Percentiles rank a stretch among this genome's conserved stretches.
phyloP scores from a whole-genome alignment of 1,140 invertebrate genomes.

The Hermetia illucens region DNA sequence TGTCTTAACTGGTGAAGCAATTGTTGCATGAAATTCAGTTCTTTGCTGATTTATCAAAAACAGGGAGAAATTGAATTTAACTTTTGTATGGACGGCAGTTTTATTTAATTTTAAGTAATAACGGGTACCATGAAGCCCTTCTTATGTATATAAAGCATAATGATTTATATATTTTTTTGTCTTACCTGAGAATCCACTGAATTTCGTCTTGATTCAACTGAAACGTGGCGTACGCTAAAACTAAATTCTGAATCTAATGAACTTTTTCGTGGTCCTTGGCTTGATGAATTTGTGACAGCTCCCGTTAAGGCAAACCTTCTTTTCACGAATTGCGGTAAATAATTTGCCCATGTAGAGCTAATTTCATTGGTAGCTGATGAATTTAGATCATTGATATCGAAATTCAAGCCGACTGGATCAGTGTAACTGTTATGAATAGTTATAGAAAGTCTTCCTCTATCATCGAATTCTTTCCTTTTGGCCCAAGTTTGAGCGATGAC shows the following conservation, averaged over 20 bases:
- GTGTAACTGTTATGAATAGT: slow-evolving; percentile 72
- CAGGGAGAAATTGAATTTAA: no score
- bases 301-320: slow-evolving; percentile 61
- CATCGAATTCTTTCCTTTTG: slow-evolving; percentile 71
- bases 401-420: slow-evolving; percentile 78
- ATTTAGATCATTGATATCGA: slow-evolving; percentile 53
- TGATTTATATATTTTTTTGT: no score
- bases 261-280: slow-evolving; percentile 37
- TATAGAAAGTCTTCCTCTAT: slow-evolving; percentile 69
- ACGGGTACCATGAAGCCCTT: no score
- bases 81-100: no score
- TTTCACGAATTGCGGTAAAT: slow-evolving; percentile 70
- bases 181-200: slow-evolving; percentile 66
- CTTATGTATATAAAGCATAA: no score
- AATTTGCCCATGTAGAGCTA: slow-evolving; percentile 75
- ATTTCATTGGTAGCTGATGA: slow-evolving; percentile 60
- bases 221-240: slow-evolving; percentile 59
- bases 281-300: slow-evolving; percentile 41
- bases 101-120: no score
- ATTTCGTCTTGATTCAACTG: slow-evolving; percentile 66
- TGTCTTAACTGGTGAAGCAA: no score
- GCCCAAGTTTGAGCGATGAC: slow-evolving; percentile 82
- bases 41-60: no score
- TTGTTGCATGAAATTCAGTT: no score
- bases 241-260: slow-evolving; percentile 68